Percentiles rank a stretch among this genome's conserved stretches.
phyloP scores from a whole-genome alignment of 2,797 vertebrate species.

The Microcaecilia unicolor region DNA sequence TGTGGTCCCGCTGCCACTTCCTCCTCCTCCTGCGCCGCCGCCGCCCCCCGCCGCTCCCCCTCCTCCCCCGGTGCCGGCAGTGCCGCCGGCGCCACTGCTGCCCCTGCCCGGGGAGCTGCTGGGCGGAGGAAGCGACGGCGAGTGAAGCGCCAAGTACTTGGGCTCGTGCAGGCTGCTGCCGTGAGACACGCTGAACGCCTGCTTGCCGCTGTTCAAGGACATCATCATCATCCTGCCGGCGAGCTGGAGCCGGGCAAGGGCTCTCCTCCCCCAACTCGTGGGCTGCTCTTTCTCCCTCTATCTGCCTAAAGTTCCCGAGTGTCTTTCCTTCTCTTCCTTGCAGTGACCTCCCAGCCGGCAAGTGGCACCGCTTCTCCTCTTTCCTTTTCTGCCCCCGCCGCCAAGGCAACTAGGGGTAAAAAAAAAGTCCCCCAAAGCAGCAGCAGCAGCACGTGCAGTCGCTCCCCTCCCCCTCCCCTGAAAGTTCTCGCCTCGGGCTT shows the following conservation, averaged over 20 bases:
- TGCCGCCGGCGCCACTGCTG: constrained; percentile 71
- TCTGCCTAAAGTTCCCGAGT: background rate
- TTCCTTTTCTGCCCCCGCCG: too few relatives aligned
- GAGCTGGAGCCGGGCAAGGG: constrained; percentile 7
- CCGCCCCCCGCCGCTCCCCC: constrained; percentile 2
- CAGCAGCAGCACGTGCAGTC: too few relatives aligned
- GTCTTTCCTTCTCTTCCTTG: background rate
- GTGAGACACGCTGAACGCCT: constrained; percentile 86
- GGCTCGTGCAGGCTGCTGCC: constrained; percentile 77
- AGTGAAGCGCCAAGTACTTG: constrained; percentile 84
- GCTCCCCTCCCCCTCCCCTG: too few relatives aligned
- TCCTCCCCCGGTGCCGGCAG: constrained; percentile 34
- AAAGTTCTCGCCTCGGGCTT: too few relatives aligned
- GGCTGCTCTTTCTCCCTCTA: background rate
- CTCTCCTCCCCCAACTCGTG: too few relatives aligned
- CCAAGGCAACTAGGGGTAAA: too few relatives aligned
- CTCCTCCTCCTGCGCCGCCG: too few relatives aligned
- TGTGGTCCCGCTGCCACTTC: constrained; percentile 61
- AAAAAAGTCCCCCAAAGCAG: too few relatives aligned
- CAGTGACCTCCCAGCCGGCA: background rate
- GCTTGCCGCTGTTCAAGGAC: constrained; percentile 96
- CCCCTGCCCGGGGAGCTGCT: constrained; percentile 69
- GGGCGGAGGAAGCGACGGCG: constrained; percentile 72
- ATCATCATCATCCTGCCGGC: constrained; percentile 90
- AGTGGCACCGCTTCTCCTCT: too few relatives aligned